A percentile compares a stretch with the other conserved stretches of the same genome.
Conservation (phyloP, 2,888 invertebrate species). For the Scaptomyza flava region DNA sequence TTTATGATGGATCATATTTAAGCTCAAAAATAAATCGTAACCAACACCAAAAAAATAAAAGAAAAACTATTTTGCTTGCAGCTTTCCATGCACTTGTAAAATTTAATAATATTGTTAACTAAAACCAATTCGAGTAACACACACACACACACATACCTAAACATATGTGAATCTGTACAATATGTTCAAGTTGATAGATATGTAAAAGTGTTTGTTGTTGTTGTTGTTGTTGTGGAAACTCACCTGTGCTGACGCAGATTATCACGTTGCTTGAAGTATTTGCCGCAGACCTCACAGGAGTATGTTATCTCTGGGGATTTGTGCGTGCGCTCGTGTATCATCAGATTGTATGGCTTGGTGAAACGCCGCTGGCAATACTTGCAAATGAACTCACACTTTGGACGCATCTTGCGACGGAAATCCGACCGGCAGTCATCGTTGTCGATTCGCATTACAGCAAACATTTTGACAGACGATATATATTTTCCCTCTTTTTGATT, state of each 20-base stretch:
- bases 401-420: conserved; percentile 94
- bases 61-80: neutral
- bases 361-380: conserved; percentile 98
- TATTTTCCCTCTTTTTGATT: conserved; percentile 58
- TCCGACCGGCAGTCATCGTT: conserved; percentile 93
- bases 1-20: neutral
- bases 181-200: conserved; percentile 6
- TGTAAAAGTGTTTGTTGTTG: neutral
- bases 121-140: conserved; percentile 3
- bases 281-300: conserved; percentile 98
- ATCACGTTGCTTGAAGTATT: conserved; percentile 99
- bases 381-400: conserved; percentile 99
- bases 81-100: conserved; percentile 46
- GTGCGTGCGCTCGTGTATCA: conserved; percentile 99
- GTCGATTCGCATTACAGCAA: conserved; percentile 95
- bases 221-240: conserved; percentile 67
- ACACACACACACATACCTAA: conserved; percentile 4
- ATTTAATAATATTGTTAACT: neutral
- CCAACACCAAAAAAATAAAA: conserved; percentile 32
- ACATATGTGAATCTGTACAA: conserved; percentile 31
- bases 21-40: conserved; percentile 12
- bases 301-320: conserved; percentile 98
- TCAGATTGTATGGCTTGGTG: conserved; percentile 98
- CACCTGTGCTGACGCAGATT: conserved; percentile 97
- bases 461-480: conserved; percentile 87